A percentile compares a stretch with the other conserved stretches of the same genome.
phyloP scores from a whole-genome alignment of 2,888 invertebrate genomes.

The Hirtodrosophila duncani region DNA sequence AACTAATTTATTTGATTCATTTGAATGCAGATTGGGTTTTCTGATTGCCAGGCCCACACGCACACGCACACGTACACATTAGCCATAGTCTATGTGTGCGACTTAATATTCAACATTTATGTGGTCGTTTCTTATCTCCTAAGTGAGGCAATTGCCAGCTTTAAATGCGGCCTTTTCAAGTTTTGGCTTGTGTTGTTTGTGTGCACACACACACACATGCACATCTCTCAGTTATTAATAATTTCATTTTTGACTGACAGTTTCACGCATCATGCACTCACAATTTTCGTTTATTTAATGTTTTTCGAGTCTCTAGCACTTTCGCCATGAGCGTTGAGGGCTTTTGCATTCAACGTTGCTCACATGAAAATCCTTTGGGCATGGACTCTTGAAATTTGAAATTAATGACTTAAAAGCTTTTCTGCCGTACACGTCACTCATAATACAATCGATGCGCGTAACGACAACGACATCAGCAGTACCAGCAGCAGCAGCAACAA shows the following conservation, averaged over 20 bases:
- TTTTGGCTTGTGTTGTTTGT: slow-evolving; percentile 14
- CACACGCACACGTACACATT: slow-evolving; percentile 1
- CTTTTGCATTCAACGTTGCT: slow-evolving; percentile 37
- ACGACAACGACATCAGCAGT: slow-evolving; percentile 34
- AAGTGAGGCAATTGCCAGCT: too few species aligned
- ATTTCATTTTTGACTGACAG: slow-evolving; percentile 61
- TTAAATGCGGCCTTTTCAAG: slow-evolving; percentile 26
- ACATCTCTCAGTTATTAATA: slow-evolving; percentile 68
- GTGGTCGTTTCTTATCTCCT: slow-evolving; percentile 19
- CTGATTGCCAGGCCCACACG: slow-evolving; percentile 22
- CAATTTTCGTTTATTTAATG: slow-evolving; percentile 30
- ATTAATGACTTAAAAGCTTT: slow-evolving; percentile 76
- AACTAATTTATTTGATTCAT: slow-evolving; percentile 70
- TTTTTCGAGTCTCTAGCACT: too few species aligned
- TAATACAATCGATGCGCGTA: slow-evolving; percentile 63
- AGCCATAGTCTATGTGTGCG: slow-evolving; percentile 12
- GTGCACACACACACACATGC: slow-evolving; percentile 67
- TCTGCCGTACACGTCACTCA: slow-evolving; percentile 72
- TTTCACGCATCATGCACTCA: slow-evolving; percentile 55
- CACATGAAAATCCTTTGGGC: slow-evolving; percentile 67
- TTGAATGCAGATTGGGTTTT: slow-evolving; percentile 64
- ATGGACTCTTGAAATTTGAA: slow-evolving; percentile 47
- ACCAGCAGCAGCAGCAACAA: slow-evolving; percentile 13
- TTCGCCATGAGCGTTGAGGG: slow-evolving; percentile 23
- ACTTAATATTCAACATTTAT: slow-evolving; percentile 12